Conservation (phyloP, 2,797 vertebrate species). For the Phoxinus dragarum region DNA sequence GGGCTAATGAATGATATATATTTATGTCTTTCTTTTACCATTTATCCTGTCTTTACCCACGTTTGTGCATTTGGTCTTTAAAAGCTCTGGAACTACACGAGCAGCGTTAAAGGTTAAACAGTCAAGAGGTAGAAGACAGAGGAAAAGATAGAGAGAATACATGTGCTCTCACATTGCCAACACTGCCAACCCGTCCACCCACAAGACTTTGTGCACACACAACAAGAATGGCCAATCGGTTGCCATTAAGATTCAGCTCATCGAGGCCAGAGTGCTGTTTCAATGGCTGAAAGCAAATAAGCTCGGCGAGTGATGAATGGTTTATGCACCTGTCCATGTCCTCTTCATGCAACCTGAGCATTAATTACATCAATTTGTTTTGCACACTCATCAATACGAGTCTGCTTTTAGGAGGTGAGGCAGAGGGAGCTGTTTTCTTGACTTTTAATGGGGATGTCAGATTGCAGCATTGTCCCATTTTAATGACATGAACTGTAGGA, state of each 20-base stretch:
- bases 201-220: constrained; percentile 46
- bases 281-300: constrained; percentile 74
- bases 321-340: constrained; percentile 72
- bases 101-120: constrained; percentile 28
- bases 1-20: background rate
- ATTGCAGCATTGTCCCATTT: constrained; percentile 24
- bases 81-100: background rate
- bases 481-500: constrained; percentile 39
- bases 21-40: background rate
- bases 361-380: constrained; percentile 81
- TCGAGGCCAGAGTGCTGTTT: constrained; percentile 70
- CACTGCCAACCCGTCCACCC: constrained; percentile 20
- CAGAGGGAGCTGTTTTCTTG: constrained; percentile 8
- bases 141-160: constrained; percentile 37
- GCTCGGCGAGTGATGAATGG: constrained; percentile 77
- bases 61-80: background rate
- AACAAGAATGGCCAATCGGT: constrained; percentile 45
- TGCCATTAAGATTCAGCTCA: constrained; percentile 76
- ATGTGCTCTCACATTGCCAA: constrained; percentile 22
- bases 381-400: constrained; percentile 78
- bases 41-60: background rate
- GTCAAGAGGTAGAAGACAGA: constrained; percentile 13
- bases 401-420: constrained; percentile 56
- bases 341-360: constrained; percentile 76
- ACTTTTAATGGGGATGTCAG: constrained; percentile 43